A percentile compares a stretch with the other conserved stretches of the same genome.
phyloP scores from a whole-genome alignment of 1,140 invertebrate genomes.

The Oscheius sp. region DNA sequence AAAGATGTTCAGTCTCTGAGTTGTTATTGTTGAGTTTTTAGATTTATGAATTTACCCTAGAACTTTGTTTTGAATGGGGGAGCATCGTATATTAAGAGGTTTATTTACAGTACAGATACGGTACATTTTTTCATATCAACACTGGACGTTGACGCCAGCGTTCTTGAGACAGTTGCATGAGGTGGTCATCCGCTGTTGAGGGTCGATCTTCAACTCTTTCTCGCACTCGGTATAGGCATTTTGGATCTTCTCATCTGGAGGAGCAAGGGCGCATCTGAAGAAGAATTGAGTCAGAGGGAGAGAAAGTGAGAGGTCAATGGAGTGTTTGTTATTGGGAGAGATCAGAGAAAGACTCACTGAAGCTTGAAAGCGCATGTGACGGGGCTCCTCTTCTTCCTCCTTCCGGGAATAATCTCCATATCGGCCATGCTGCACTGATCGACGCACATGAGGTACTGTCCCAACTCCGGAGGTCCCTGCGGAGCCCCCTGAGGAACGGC shows the following conservation, averaged over 20 bases:
- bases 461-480: slow-evolving; percentile 39
- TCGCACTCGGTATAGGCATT: slow-evolving; percentile 55
- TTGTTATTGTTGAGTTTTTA: neutral
- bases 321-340: neutral
- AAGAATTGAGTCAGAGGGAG: no score
- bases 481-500: slow-evolving; percentile 20
- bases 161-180: slow-evolving; percentile 56
- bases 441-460: slow-evolving; percentile 54
- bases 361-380: slow-evolving; percentile 59
- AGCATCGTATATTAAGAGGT: no score
- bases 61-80: no score
- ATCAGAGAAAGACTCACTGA: slow-evolving; percentile 40
- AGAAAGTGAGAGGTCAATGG: neutral
- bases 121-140: no score
- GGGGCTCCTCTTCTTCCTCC: slow-evolving; percentile 38
- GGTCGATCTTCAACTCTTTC: slow-evolving; percentile 47
- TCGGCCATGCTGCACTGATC: slow-evolving; percentile 56
- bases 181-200: slow-evolving; percentile 48
- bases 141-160: slow-evolving; percentile 45
- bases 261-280: slow-evolving; percentile 57
- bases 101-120: no score
- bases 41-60: neutral
- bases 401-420: slow-evolving; percentile 38
- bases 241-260: slow-evolving; percentile 50
- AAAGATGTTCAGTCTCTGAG: neutral